Conservation (phyloP, 2,797 vertebrate genomes). For the Sebastes elongatus region DNA sequence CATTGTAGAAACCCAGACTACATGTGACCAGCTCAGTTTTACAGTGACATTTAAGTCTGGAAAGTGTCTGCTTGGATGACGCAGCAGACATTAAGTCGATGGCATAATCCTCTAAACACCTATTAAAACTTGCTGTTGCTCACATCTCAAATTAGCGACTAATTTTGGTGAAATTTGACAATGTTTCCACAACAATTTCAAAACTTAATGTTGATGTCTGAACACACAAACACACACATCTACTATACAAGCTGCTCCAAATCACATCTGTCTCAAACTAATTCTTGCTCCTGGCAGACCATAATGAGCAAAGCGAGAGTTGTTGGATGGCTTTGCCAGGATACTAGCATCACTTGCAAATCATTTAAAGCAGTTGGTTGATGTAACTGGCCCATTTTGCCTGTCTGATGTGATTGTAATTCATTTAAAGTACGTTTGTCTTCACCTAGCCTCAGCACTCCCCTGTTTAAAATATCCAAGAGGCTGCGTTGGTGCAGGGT, state of each 20-base stretch:
- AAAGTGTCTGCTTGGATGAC: not conserved
- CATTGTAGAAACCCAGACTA: not conserved
- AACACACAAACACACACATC: not conserved
- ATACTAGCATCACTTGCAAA: not conserved
- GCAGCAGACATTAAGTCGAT: not conserved
- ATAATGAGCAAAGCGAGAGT: not conserved
- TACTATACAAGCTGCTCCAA: not conserved
- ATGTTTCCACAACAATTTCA: not conserved
- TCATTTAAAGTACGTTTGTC: not conserved
- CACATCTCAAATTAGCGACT: not conserved
- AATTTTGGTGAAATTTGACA: not conserved
- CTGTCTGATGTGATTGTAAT: not conserved
- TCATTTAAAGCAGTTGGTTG: not conserved
- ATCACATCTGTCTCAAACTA: constrained; percentile 4
- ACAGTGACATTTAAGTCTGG: not conserved
- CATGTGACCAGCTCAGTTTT: not conserved
- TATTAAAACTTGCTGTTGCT: not conserved
- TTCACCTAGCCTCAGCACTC: not conserved
- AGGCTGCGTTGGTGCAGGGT: not conserved
- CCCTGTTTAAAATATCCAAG: not conserved
- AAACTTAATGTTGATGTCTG: not conserved
- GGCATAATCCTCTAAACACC: not conserved
- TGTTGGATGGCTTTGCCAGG: not conserved
- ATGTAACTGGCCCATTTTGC: not conserved
- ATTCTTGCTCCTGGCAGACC: not conserved